These are phyloP conservation scores for Harlomillsia oculata DNA, from an alignment of 1,140 invertebrate genomes.

Conservation along the genomic window DNA sequence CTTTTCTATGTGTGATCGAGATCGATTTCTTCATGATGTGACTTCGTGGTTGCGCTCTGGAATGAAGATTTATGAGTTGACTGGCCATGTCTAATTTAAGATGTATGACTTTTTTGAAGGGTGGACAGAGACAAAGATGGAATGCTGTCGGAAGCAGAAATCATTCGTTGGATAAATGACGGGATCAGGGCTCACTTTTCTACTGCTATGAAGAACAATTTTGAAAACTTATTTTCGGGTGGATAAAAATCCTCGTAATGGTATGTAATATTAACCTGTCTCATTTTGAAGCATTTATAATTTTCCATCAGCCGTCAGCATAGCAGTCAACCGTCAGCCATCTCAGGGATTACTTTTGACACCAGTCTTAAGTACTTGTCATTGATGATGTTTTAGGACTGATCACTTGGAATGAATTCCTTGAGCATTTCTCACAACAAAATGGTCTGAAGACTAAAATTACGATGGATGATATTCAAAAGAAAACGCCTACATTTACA, in stretches of 20 bases:
- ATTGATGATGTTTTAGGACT: slow-evolving; percentile 15
- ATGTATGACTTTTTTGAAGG: slow-evolving; percentile 41
- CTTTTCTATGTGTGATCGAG: neutral
- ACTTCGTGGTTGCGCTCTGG: neutral
- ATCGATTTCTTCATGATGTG: neutral
- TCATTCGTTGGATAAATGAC: slow-evolving; percentile 59
- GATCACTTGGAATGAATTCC: slow-evolving; percentile 25
- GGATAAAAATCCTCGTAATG: slow-evolving; percentile 62
- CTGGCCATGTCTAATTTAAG: no score
- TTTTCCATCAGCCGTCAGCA: no score
- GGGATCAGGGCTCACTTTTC: slow-evolving; percentile 67
- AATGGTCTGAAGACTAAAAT: slow-evolving; percentile 27
- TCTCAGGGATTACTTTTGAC: no score
- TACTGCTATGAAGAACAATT: slow-evolving; percentile 59
- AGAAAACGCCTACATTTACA: slow-evolving; percentile 14
- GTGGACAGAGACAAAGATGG: slow-evolving; percentile 57
- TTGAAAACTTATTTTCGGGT: slow-evolving; percentile 59
- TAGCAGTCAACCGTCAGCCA: no score
- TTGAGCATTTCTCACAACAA: slow-evolving; percentile 13
- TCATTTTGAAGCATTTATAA: neutral
- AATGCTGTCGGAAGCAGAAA: slow-evolving; percentile 53
- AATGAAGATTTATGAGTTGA: no score
- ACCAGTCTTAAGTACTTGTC: neutral
- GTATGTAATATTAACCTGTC: slow-evolving; percentile 39
- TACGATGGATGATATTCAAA: slow-evolving; percentile 34